A percentile compares a stretch with the other conserved stretches of the same genome.
Evolutionary conservation across 2,888 invertebrate genomes (phyloP).

Genomic region (Amblyteles armatorius): DNA sequence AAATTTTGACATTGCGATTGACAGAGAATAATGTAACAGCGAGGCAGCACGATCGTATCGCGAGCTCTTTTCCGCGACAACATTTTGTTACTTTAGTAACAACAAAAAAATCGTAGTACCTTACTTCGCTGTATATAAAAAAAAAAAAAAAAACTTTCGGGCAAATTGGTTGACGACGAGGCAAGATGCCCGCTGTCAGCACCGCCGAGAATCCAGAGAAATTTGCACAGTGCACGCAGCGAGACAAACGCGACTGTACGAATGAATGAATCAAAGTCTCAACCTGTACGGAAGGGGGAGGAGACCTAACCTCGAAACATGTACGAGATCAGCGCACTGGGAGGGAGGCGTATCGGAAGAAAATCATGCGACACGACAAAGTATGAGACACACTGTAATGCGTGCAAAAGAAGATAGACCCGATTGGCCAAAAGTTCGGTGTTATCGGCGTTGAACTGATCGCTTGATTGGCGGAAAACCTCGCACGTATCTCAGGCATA

Average conservation of each 20-base stretch:
- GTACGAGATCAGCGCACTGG: background rate
- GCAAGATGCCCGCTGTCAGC: too few relatives aligned
- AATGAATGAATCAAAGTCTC: background rate
- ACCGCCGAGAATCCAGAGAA: background rate
- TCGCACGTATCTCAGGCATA: conserved; percentile 36
- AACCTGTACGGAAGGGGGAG: background rate
- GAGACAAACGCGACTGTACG: background rate
- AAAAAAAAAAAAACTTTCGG: background rate
- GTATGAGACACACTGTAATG: background rate
- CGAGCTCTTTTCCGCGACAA: background rate
- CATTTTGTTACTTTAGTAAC: background rate
- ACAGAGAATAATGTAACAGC: background rate
- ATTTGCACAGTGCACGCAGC: background rate
- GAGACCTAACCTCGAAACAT: conserved; percentile 44
- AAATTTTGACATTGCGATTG: background rate
- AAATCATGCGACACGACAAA: background rate
- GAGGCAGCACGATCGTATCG: background rate
- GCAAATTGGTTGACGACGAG: background rate
- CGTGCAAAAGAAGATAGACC: background rate
- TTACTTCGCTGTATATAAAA: background rate
- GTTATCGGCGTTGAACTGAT: background rate
- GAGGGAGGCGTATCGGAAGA: background rate
- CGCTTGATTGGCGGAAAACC: conserved; percentile 43
- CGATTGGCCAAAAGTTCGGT: background rate
- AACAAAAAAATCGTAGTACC: background rate